phyloP scores from a whole-genome alignment of 2,888 invertebrate genomes.

The Acleris cristana region DNA sequence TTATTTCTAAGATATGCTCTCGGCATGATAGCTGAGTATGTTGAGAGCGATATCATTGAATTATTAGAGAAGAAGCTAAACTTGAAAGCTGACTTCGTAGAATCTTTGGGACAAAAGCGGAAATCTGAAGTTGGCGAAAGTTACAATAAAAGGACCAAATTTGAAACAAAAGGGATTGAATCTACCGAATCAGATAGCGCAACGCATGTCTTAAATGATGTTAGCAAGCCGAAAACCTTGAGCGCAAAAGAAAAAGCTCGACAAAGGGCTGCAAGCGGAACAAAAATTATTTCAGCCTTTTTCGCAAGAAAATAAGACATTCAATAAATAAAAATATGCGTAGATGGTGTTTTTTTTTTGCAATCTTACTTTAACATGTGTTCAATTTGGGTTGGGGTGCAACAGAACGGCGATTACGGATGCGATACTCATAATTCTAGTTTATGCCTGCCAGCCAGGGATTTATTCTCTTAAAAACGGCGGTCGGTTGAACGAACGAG shows the following conservation, averaged over 20 bases:
- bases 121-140: conserved; percentile 75
- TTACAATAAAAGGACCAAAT: conserved; percentile 72
- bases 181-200: conserved; percentile 60
- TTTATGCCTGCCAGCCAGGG: no score
- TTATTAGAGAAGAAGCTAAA: conserved; percentile 86
- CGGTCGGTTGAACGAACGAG: no score
- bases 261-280: conserved; percentile 90
- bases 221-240: conserved; percentile 79
- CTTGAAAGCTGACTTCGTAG: conserved; percentile 84
- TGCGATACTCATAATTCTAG: no score
- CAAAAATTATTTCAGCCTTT: conserved; percentile 91
- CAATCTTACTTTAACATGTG: no score
- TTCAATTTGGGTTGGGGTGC: no score
- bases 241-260: conserved; percentile 89
- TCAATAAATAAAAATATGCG: no score
- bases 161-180: conserved; percentile 57
- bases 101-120: conserved; percentile 77
- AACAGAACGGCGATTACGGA: no score
- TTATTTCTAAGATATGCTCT: conserved; percentile 88
- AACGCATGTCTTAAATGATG: conserved; percentile 59
- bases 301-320: conserved; percentile 86
- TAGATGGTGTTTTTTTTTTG: no score
- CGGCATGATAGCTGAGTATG: conserved; percentile 91
- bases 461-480: no score
- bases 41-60: conserved; percentile 87